These are phyloP conservation scores for Bombylius major DNA, from an alignment of 2,888 invertebrate species.

Conservation along the genomic window DNA sequence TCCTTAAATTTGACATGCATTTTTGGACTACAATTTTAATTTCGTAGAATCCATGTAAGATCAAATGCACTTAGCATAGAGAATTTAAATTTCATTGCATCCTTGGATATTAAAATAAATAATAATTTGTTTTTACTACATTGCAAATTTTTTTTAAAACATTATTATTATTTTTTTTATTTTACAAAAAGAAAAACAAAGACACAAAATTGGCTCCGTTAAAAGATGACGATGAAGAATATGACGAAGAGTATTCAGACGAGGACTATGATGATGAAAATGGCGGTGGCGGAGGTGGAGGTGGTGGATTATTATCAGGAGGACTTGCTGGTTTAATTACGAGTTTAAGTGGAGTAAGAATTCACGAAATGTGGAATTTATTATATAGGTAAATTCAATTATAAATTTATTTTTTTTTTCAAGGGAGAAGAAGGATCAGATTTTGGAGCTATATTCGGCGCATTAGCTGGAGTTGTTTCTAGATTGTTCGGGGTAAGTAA, in stretches of 20 bases:
- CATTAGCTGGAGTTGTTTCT: constrained; percentile 31
- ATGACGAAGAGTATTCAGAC: not conserved
- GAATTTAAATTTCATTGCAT: too few species aligned
- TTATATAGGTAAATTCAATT: not conserved
- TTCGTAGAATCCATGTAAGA: too few species aligned
- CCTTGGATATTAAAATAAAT: too few species aligned
- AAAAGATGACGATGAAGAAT: constrained; percentile 13
- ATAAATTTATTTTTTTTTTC: not conserved
- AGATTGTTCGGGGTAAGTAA: constrained; percentile 32
- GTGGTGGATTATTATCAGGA: constrained; percentile 22
- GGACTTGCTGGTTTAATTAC: constrained; percentile 32
- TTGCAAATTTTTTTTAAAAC: too few species aligned
- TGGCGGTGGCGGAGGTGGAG: constrained; percentile 10
- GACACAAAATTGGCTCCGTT: constrained; percentile 14
- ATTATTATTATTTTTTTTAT: too few species aligned
- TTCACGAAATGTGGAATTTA: not conserved
- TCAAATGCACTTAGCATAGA: too few species aligned
- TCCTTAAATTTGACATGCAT: too few species aligned
- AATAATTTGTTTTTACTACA: too few species aligned
- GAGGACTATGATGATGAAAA: constrained; percentile 1
- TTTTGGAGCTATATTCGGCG: constrained; percentile 34
- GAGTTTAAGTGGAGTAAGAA: constrained; percentile 33
- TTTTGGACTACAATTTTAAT: too few species aligned
- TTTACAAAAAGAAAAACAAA: not conserved
- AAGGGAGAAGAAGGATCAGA: constrained; percentile 36